phyloP scores from a whole-genome alignment of 2,797 vertebrate genomes.

The Urophycis tenuis region DNA sequence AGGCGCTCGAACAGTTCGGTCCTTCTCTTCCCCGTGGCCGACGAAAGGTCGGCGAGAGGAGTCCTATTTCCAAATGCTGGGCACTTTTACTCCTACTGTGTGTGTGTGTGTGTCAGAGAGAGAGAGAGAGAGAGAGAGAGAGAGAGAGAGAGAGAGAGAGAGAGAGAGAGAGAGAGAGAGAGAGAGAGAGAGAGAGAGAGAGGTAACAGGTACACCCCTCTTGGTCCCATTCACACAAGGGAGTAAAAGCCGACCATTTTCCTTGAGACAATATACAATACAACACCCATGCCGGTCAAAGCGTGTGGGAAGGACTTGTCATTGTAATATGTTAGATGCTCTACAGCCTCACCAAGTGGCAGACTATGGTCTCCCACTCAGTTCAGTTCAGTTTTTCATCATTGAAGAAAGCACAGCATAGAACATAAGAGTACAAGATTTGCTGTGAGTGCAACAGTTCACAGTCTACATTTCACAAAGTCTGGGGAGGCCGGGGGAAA shows the following conservation, averaged over 20 bases:
- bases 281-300: no score
- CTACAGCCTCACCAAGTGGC: no score
- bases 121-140: neutral
- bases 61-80: slow-evolving; percentile 49
- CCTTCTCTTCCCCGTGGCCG: slow-evolving; percentile 9
- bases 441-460: no score
- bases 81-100: slow-evolving; percentile 42
- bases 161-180: neutral
- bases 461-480: neutral
- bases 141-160: neutral
- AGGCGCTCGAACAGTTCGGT: neutral
- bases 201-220: slow-evolving; percentile 19
- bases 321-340: no score
- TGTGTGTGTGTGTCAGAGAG: slow-evolving; percentile 11
- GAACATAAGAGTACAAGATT: no score
- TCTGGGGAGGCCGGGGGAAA: neutral
- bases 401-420: no score
- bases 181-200: neutral
- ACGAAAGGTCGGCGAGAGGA: slow-evolving; percentile 29
- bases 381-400: no score
- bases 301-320: no score
- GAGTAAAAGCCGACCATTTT: slow-evolving; percentile 12
- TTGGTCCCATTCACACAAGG: slow-evolving; percentile 25
- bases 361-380: no score
- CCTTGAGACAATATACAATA: slow-evolving; percentile 18